Percentiles rank a stretch among this genome's conserved stretches.
Evolutionary conservation across 2,113 vertebrate species (phyloP).

Genomic region (Ageneiosus marmoratus): DNA sequence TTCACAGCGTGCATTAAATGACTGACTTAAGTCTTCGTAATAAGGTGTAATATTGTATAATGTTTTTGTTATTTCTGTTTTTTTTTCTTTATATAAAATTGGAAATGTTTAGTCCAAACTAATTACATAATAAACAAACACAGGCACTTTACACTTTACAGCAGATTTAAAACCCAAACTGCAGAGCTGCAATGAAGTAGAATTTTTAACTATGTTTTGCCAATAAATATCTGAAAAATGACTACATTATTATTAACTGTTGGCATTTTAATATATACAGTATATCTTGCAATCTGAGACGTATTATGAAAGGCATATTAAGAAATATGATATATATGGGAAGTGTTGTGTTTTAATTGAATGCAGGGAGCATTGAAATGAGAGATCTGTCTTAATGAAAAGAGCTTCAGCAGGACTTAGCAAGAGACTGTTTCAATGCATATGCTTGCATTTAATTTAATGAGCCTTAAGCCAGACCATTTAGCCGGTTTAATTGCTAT

Average conservation of each 20-base stretch:
- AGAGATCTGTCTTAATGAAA: slow-evolving; percentile 53
- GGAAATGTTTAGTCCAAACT: background rate
- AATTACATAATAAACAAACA: background rate
- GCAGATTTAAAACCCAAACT: background rate
- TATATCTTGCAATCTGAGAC: background rate
- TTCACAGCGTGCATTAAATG: too few species aligned
- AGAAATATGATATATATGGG: background rate
- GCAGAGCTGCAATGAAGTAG: background rate
- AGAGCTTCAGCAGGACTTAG: slow-evolving; percentile 45
- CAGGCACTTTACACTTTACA: background rate
- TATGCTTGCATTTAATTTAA: slow-evolving; percentile 45
- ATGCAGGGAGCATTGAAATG: slow-evolving; percentile 35
- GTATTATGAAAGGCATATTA: too few species aligned
- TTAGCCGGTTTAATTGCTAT: slow-evolving; percentile 49
- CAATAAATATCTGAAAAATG: background rate
- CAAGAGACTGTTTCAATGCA: slow-evolving; percentile 43
- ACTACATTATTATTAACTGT: background rate
- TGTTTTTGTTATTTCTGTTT: background rate
- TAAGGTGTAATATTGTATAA: background rate
- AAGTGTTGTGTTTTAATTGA: slow-evolving; percentile 20
- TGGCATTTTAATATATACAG: too few species aligned
- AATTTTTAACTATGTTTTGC: background rate
- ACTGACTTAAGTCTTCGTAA: background rate
- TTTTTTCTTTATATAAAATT: background rate
- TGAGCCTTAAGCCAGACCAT: slow-evolving; percentile 44